Conservation (phyloP, 2,797 vertebrate species). For the Peromyscus nudipes region DNA sequence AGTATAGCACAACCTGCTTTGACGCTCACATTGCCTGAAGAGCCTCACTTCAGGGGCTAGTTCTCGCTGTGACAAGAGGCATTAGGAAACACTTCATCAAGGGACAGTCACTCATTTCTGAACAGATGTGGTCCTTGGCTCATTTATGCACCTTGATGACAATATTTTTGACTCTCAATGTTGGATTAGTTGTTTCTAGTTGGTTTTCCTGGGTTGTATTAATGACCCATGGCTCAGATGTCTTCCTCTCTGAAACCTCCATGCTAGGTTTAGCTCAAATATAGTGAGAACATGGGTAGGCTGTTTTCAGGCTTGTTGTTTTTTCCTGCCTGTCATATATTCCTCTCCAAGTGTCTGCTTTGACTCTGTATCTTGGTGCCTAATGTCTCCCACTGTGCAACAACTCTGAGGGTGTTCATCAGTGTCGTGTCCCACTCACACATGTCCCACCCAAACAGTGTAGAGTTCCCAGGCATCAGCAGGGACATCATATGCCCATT, state of each 20-base stretch:
- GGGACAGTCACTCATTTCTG: neutral
- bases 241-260: neutral
- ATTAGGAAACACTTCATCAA: neutral
- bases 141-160: neutral
- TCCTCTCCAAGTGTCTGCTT: neutral
- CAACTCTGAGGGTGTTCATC: neutral
- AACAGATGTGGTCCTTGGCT: slow-evolving; percentile 34
- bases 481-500: neutral
- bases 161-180: neutral
- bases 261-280: neutral
- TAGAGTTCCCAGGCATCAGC: neutral
- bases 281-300: neutral
- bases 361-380: neutral
- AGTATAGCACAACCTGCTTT: neutral
- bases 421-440: neutral
- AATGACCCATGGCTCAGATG: neutral
- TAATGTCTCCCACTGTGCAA: neutral
- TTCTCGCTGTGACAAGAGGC: neutral
- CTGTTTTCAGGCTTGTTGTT: neutral
- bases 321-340: neutral
- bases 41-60: neutral
- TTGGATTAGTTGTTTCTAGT: slow-evolving; percentile 37
- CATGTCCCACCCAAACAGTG: neutral
- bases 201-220: slow-evolving; percentile 5
- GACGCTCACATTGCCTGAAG: neutral